phyloP scores from a whole-genome alignment of 2,113 vertebrate species.

The Acrocephalus kingi region DNA sequence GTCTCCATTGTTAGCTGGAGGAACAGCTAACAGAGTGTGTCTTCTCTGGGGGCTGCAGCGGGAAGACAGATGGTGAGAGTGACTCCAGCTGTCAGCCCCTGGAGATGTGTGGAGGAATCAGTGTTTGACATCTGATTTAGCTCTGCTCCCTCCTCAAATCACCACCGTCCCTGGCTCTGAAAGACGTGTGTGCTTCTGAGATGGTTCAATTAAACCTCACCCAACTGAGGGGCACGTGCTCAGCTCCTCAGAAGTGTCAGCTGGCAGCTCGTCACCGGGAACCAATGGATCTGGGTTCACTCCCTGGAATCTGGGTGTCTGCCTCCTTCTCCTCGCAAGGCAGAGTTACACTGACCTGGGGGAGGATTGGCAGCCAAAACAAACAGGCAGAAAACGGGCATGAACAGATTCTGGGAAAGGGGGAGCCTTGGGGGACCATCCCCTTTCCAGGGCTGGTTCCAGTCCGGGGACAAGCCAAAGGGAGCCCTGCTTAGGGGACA shows the following conservation, averaged over 20 bases:
- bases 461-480: neutral
- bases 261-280: neutral
- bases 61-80: conserved; percentile 38
- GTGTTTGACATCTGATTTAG: conserved; percentile 38
- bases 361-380: neutral
- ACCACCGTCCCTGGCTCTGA: neutral
- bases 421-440: neutral
- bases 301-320: neutral
- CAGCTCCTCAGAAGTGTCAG: neutral
- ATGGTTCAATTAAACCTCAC: neutral
- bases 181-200: neutral
- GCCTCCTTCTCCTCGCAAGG: neutral
- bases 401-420: neutral
- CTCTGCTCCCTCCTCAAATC: conserved; percentile 9
- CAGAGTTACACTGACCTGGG: neutral
- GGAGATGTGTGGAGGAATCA: neutral
- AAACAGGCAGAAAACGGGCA: accelerated
- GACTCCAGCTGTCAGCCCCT: conserved; percentile 12
- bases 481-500: neutral
- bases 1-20: neutral
- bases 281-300: neutral
- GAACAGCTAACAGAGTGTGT: neutral
- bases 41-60: neutral
- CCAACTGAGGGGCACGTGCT: neutral
- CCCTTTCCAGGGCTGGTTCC: neutral